Evolutionary conservation across 2,888 invertebrate species (phyloP).

Genomic region (Sinhomidia bicolor): DNA sequence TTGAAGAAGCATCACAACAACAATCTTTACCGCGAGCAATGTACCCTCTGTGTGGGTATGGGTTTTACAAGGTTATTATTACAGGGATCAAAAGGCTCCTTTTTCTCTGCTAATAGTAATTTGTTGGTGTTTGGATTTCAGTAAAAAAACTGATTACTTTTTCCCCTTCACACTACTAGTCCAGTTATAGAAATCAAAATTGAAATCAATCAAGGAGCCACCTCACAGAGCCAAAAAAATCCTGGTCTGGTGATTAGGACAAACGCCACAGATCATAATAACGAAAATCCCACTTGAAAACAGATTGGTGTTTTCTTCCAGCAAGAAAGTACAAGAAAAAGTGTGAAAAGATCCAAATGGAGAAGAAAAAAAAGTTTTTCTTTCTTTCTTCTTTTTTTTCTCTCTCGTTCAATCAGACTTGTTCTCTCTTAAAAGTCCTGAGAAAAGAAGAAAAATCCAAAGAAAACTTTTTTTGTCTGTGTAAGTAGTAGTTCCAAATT

Average conservation of each 20-base stretch:
- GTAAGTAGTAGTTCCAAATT: neutral
- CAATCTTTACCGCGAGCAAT: neutral
- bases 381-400: neutral
- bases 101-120: neutral
- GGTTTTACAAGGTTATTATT: neutral
- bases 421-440: neutral
- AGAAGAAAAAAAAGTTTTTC: neutral
- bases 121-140: neutral
- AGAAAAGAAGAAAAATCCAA: neutral
- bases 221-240: neutral
- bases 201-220: slow-evolving; percentile 24
- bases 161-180: slow-evolving; percentile 28
- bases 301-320: slow-evolving; percentile 27
- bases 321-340: neutral
- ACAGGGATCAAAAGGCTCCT: neutral
- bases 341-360: slow-evolving; percentile 7
- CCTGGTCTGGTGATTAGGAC: neutral
- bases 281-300: slow-evolving; percentile 38
- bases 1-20: neutral
- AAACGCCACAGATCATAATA: slow-evolving; percentile 48
- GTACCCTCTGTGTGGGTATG: neutral
- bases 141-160: slow-evolving; percentile 1
- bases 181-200: slow-evolving; percentile 19
- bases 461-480: neutral
- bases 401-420: slow-evolving; percentile 13